Evolutionary conservation across 1,140 invertebrate genomes (phyloP), one percentile per base, ranked within the genome.

Genomic region (Camponotus floridanus): DNA sequence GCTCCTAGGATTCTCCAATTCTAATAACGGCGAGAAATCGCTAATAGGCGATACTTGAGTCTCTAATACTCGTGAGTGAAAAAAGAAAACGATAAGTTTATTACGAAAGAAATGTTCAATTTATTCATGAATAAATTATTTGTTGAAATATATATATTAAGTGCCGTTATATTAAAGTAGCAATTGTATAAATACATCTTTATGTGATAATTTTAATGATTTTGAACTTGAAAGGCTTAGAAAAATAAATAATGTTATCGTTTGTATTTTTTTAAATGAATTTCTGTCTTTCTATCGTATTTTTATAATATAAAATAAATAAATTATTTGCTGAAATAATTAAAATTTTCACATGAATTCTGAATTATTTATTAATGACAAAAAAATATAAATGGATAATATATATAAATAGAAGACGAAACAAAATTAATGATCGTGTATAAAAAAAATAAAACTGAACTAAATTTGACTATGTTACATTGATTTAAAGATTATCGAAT

Each of bases 11-110:
- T 15, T 67, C 68, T 42, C 15, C 71, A 71, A 18, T 74, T 51
- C 36, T 45, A 45, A 33, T 61, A 45, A 62, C 67, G 39, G 57
- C 64, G 86, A 76, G 55, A 73, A 76, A 55, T 76, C 73, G 80
- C 39, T 42, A 21, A 18, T 65, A 39, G 33, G 13, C 8, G 39
- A 57, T 36, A 76, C 61, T 68, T 59, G 48, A 26, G 45, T 36
- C 18, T 64, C n/a, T 64, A 9, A 48, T 68, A 5, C 15, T 8
- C 26, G 26, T 15, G 3, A 33, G 31, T 9, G 26, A 3, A 26
- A 83, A 57, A 64, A 59, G 26, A 48, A 33, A 76, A 45, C 39
- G 26, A 45, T 9, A 64, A 76, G n/a, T 4, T 57, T 55, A 57
- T 39, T 51, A 36, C 51, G 18, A 57, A 9, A 62, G 11, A 59